Base-by-base conservation (phyloP, 2,113 vertebrate genomes). In the Saguinus midas region DNA sequence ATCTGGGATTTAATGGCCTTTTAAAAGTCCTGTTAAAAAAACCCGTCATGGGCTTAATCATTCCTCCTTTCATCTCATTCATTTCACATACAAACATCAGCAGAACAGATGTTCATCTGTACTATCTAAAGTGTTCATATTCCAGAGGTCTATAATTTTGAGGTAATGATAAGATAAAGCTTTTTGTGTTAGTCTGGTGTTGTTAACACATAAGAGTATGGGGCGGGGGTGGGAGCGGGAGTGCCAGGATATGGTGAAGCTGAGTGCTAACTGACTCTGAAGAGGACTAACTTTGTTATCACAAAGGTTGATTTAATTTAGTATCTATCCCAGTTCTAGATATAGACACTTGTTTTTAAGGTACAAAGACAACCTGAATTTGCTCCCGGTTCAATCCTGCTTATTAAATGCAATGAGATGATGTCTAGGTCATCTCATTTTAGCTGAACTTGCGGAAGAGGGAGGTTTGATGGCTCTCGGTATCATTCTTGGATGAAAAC, bases 1-100 rank as follows among this genome's bases (percentile, higher is more conserved):
- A 92, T 61, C n/a, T 90, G 48, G 64, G 83, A 75, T 70, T 73
- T 87, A 92, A 91, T 17, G 93, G 45, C 75, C 86, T 89, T 96
- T 66, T 37, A 18, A 40, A 95, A 68, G 25, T 80, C 55, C 73
- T 58, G 6, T 37, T 35, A 84, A 89, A 32, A 84, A 89, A 32
- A 72, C 7, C 27, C 10, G 13, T 37, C 45, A 20, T 8, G 52
- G 85, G 21, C 68, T 94, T 95, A 83, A 75, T 64, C 83, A 73
- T 87, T 89, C 89, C 68, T 88, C 68, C 66, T 95, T 83, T 81
- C 37, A 78, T 25, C 32, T 68, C 35, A 76, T 70, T 90, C 83
- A 78, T 52, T 84, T 94, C 66, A 91, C 58, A 86, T 5, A 66
- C 35, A 70, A 84, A 94, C 18, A 73, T 64, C 45, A 94, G 27